Conservation (phyloP, 2,113 vertebrate species). For the Tychaedon coryphoeus region DNA sequence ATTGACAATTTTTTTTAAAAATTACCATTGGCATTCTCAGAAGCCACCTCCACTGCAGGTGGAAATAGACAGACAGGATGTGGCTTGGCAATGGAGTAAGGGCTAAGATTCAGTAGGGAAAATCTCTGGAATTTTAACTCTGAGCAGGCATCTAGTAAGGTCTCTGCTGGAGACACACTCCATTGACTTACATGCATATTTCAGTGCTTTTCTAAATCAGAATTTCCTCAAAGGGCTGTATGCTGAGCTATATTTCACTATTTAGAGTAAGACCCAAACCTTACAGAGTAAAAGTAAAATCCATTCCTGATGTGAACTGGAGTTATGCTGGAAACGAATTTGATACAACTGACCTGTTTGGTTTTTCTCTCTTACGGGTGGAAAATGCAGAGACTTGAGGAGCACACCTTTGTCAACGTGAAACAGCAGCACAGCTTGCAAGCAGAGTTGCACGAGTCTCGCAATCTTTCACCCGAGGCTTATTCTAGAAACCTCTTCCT, state of each 20-base stretch:
- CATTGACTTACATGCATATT: slow-evolving; percentile 19
- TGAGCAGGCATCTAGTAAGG: background rate
- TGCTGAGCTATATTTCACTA: background rate
- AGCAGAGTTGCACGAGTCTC: background rate
- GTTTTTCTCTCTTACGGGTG: background rate
- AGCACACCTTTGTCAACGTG: background rate
- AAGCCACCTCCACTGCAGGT: background rate
- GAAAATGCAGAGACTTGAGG: background rate
- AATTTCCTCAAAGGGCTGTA: background rate
- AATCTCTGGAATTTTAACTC: background rate
- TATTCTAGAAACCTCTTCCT: slow-evolving; percentile 54
- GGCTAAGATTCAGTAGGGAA: background rate
- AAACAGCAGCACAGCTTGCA: background rate
- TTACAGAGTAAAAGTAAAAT: background rate
- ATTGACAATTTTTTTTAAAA: background rate
- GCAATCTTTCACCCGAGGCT: background rate
- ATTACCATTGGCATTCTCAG: background rate
- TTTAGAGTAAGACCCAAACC: background rate
- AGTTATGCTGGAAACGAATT: background rate
- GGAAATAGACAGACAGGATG: background rate
- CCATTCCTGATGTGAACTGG: background rate
- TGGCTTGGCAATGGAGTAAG: background rate
- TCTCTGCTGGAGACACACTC: background rate
- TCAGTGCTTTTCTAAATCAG: slow-evolving; percentile 42
- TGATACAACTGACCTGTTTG: slow-evolving; percentile 12